Percentiles rank a stretch among this genome's conserved stretches.
Evolutionary conservation across 64 coral and sea anemone species (phyloP).

Genomic region (Dendrophyllia cribrosa): DNA sequence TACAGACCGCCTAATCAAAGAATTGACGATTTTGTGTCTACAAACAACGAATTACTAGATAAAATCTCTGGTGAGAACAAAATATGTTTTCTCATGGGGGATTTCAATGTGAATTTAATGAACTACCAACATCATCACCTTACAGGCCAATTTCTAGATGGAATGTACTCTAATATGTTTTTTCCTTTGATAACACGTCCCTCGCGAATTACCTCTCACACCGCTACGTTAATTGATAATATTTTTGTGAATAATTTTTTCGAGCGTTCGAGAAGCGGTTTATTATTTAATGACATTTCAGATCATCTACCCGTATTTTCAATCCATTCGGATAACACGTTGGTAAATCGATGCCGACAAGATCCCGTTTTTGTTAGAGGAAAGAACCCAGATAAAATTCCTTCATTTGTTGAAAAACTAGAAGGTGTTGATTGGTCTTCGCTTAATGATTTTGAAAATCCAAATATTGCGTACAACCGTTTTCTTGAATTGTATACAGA

Average conservation of each 20-base stretch:
- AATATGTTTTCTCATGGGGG: constrained; percentile 34
- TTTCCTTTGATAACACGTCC: constrained; percentile 22
- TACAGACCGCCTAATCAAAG: constrained; percentile 20
- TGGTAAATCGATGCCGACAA: neutral
- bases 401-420: neutral
- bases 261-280: neutral
- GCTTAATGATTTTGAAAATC: neutral
- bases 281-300: constrained; percentile 13
- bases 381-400: neutral
- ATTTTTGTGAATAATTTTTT: neutral
- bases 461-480: neutral
- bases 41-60: neutral
- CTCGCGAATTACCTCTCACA: constrained; percentile 13
- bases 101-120: constrained; percentile 40
- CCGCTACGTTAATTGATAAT: constrained; percentile 31
- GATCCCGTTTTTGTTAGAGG: neutral
- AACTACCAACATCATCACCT: neutral
- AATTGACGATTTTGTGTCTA: neutral
- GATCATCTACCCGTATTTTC: constrained; percentile 2
- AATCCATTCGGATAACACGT: neutral
- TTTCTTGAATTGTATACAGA: neutral
- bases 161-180: constrained; percentile 1
- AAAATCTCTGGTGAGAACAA: constrained; percentile 38
- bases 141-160: constrained; percentile 24
- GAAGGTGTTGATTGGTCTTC: neutral